phyloP scores from a whole-genome alignment of 2,797 vertebrate genomes.

The Nyctibius grandis region DNA sequence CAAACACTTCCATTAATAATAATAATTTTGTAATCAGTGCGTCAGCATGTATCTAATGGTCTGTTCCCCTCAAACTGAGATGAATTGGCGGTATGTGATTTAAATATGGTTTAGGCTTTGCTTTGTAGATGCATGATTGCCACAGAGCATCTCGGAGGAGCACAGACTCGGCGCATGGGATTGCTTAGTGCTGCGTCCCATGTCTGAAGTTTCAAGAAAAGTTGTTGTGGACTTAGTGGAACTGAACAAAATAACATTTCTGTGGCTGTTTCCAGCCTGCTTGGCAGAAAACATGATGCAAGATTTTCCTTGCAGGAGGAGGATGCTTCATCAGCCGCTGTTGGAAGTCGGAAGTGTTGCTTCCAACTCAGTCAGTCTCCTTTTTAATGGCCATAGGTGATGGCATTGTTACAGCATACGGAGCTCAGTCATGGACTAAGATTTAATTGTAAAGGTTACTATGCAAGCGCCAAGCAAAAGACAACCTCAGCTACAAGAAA shows the following conservation, averaged over 20 bases:
- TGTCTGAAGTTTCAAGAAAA: fast-evolving
- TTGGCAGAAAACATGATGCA: background rate
- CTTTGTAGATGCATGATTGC: background rate
- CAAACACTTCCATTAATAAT: background rate
- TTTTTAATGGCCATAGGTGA: background rate
- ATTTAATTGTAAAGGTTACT: background rate
- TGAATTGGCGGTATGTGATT: background rate
- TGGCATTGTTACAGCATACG: background rate
- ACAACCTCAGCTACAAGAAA: background rate
- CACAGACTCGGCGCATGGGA: background rate
- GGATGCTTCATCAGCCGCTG: background rate
- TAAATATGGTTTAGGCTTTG: background rate
- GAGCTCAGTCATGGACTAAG: background rate
- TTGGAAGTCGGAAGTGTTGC: background rate
- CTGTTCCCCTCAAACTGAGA: background rate
- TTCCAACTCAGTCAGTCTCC: background rate
- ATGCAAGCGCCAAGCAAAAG: background rate
- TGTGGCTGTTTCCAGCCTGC: background rate
- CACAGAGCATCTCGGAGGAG: background rate
- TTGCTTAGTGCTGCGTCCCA: background rate
- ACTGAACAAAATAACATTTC: background rate
- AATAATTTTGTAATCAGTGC: background rate
- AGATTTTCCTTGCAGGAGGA: background rate
- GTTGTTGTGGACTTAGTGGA: background rate
- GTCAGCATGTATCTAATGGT: background rate